Percentiles rank a stretch among this genome's conserved stretches.
Evolutionary conservation across 2,888 invertebrate genomes (phyloP).

Genomic region (Drosophila gaucha): DNA sequence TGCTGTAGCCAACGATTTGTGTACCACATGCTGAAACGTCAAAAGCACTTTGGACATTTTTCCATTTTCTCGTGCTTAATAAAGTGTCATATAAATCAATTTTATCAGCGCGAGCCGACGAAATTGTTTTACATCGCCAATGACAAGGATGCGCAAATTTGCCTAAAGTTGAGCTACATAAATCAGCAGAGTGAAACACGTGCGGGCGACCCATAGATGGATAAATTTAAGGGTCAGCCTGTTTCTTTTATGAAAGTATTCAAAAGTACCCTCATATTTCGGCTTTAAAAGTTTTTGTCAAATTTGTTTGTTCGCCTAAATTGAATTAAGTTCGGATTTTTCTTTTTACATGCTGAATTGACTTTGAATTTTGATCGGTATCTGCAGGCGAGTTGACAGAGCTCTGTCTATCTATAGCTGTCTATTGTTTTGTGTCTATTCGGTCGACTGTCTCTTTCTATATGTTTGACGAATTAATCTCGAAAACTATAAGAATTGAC

Average conservation of each 20-base stretch:
- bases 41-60: constrained; percentile 5
- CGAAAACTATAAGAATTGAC: too few species aligned
- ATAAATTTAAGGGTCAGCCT: constrained; percentile 29
- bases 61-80: constrained; percentile 15
- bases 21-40: background rate
- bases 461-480: too few species aligned
- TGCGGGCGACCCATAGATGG: constrained; percentile 36
- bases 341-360: background rate
- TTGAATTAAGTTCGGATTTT: background rate
- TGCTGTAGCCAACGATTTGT: background rate
- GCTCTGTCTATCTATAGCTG: too few species aligned
- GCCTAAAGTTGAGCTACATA: constrained; percentile 57
- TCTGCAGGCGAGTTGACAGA: too few species aligned
- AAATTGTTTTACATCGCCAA: constrained; percentile 24
- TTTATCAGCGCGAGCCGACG: constrained; percentile 45
- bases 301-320: constrained; percentile 1
- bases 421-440: too few species aligned
- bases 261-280: constrained; percentile 19
- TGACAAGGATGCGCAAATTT: constrained; percentile 34
- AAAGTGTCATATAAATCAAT: constrained; percentile 63
- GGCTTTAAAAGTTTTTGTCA: constrained; percentile 25
- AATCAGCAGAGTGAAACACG: constrained; percentile 60
- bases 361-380: too few species aligned
- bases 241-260: constrained; percentile 28
- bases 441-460: too few species aligned